Base-by-base conservation (phyloP, 2,113 vertebrate genomes). In the Nyctibius bracteatus region DNA sequence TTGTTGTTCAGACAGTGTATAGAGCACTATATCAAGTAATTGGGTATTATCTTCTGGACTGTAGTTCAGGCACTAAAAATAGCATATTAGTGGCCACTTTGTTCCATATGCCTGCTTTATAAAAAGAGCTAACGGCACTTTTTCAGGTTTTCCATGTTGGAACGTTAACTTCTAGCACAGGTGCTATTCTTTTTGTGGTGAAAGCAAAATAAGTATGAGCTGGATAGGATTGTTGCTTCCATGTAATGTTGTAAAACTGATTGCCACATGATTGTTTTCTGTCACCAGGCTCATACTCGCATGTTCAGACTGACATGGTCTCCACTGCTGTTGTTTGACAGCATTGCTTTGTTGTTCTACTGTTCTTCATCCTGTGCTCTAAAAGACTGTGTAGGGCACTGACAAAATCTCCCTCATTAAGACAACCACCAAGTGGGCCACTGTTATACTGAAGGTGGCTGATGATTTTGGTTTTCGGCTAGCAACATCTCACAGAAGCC, bases 131-230 rank as follows among this genome's bases (percentile, higher is more conserved):
- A 93, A 92, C 47, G 3, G 90, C 68, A 97, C 81, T 92, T 98
- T 97, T 97, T 94, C 94, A 96, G 95, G 89, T 96, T 96, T 96
- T 95, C 95, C 80, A 35, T 90, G 86, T 96, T 97, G 88, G 95
- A 97, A 92, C 96, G 92, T 96, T 95, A 97, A 95, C 93, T 97
- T 97, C 96, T 98, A 96, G 94, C 91, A 96, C 90, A 97, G 73
- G 88, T 95, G 95, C 88, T 92, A 68, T 97, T 97, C 70, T 92
- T 95, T 97, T 96, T 97, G 96, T 95, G 84, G 93, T 92, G 91
- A 94, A 97, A 98, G 97, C 94, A 96, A 98, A 98, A 95, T 92
- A 90, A 79, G 44, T 82, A 79, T 94, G 95, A 97, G 92, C 81
- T 96, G 95, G 92, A 86, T 93, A 88, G 75, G 90, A 95, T 95